Conservation (phyloP, 2,113 vertebrate species). For the Crypturellus undulatus region DNA sequence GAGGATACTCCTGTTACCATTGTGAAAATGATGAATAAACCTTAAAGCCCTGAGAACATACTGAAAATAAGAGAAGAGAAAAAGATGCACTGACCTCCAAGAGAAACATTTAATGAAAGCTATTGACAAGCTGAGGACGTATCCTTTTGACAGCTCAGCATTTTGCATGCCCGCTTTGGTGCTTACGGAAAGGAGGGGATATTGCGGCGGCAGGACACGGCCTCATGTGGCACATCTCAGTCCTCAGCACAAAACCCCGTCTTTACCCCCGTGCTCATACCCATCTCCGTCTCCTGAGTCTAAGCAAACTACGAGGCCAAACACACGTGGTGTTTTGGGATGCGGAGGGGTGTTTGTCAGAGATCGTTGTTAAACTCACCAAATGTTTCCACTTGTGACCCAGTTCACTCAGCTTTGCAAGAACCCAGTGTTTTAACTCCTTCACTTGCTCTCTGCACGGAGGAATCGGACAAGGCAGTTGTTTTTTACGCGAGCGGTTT, state of each 20-base stretch:
- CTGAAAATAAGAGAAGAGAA: neutral
- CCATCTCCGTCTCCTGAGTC: rapidly evolving
- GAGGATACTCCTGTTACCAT: neutral
- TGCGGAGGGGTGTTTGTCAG: neutral
- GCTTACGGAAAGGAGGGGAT: neutral
- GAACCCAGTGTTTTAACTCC: rapidly evolving
- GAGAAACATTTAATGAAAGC: neutral
- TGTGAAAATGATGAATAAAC: neutral
- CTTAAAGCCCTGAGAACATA: neutral
- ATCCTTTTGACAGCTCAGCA: neutral
- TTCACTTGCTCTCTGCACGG: rapidly evolving
- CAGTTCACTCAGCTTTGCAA: neutral
- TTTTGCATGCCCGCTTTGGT: neutral
- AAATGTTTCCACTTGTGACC: neutral
- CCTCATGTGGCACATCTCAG: neutral
- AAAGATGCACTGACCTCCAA: neutral
- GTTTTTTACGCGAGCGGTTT: neutral
- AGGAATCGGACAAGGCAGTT: rapidly evolving
- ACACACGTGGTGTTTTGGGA: rapidly evolving
- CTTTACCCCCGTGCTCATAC: neutral
- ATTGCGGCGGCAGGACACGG: rapidly evolving
- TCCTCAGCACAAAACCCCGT: neutral
- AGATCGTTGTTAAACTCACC: neutral
- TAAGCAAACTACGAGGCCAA: neutral
- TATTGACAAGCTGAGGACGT: neutral